Evolutionary conservation across 2,888 invertebrate genomes (phyloP), one percentile per base, ranked within the genome.

Genomic region (Tipula vernalis): DNA sequence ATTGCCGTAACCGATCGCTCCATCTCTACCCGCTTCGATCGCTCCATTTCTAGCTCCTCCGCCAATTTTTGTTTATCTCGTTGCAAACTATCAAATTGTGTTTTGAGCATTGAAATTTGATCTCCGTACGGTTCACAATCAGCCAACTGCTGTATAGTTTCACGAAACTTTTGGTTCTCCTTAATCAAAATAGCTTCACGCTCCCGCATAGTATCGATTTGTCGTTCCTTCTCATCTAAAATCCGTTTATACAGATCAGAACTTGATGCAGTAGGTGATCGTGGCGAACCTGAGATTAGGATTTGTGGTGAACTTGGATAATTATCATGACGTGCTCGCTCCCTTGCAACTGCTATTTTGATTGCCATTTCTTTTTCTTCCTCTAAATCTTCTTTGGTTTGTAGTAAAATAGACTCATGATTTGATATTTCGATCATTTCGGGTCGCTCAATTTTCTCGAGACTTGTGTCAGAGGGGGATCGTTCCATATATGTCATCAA

Each of bases 401-500:
- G 95, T 88, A 93, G 93, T 36, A 96, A 90, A 83, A 95, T 94
- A 0, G 94, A 93, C 89, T 95, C 95, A 89, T 95, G 95, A 88
- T 93, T 94, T 3, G 92, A 90, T 47, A 95, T 91, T 89, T 94
- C 94, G 89, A 94, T 94, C 88, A 94, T 92, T 89, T 94, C 95
- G 0, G 93, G 93, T 3, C 94, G 93, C 91, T 96, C 96, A 28
- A 95, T 94, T 91, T 95, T 95, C 89, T 97, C 96, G 5, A 96
- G 92, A 90, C 95, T 96, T 2, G 94, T 94, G 88, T 96, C 96
- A 5, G 96, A 96, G 0, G 96, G 95, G 87, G 95, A 96, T 57
- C 95, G 93, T 89, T 96, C 95, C 94, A 95, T 95, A 85, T 94
- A 94, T 0, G 96, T 94, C 93, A 96, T 96, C 87, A 96, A 91